These are phyloP conservation scores for Hydrolagus affinis DNA, from an alignment of 2,113 vertebrate species.

Conservation along the genomic window DNA sequence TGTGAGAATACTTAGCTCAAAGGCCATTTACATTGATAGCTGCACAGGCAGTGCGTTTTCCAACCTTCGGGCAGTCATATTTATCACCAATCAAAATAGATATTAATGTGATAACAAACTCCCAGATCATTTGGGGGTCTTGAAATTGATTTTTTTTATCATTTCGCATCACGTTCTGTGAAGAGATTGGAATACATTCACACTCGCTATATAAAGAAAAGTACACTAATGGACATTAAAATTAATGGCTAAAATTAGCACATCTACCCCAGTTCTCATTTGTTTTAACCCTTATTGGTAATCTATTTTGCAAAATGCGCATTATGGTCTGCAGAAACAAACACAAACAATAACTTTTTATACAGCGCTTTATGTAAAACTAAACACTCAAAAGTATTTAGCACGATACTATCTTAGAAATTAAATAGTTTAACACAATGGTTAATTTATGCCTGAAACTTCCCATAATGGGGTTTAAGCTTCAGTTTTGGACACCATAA, in stretches of 20 bases:
- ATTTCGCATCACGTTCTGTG: neutral
- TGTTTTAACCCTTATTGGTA: neutral
- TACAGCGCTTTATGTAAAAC: too few relatives aligned
- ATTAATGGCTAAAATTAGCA: neutral
- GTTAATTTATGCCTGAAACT: too few relatives aligned
- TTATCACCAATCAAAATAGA: neutral
- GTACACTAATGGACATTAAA: neutral
- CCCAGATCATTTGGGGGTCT: neutral
- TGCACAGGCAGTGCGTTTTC: conserved; percentile 14
- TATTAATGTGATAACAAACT: neutral
- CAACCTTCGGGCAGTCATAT: conserved; percentile 11
- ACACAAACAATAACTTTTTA: too few relatives aligned
- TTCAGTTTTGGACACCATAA: too few relatives aligned
- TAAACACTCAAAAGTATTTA: neutral
- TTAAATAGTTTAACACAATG: too few relatives aligned
- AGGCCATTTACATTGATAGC: conserved; percentile 19
- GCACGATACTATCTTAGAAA: too few relatives aligned
- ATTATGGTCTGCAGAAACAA: neutral
- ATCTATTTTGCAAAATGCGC: neutral
- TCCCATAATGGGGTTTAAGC: too few relatives aligned
- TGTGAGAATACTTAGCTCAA: neutral
- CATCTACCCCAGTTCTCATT: neutral
- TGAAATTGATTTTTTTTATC: conserved; percentile 8
- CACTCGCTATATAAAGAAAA: conserved; percentile 6
- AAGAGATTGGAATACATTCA: neutral